These are phyloP conservation scores for Phyllostomus discolor DNA, from an alignment of 2,113 vertebrate species.

Conservation along the genomic window DNA sequence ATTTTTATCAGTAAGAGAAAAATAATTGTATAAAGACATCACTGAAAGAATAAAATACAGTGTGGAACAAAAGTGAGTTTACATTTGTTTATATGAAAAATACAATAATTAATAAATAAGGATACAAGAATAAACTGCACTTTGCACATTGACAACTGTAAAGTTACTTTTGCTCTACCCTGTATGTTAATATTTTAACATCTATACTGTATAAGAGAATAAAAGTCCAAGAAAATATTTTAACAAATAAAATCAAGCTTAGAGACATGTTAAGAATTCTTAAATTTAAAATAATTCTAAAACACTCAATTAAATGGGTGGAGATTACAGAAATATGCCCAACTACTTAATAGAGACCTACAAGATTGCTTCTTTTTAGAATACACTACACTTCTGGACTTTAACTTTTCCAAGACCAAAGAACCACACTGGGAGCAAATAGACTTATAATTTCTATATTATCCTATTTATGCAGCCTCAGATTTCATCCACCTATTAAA, in stretches of 20 bases:
- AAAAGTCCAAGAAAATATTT: not conserved
- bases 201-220: not conserved
- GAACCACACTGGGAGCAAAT: not conserved
- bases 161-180: not conserved
- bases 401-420: constrained; percentile 26
- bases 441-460: not conserved
- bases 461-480: constrained; percentile 3
- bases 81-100: not conserved
- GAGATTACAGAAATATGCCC: not conserved
- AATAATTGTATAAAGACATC: not conserved
- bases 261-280: not conserved
- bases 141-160: not conserved
- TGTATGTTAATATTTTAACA: not conserved
- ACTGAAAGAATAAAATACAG: not conserved
- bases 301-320: not conserved
- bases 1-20: not conserved
- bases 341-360: not conserved
- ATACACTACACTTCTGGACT: not conserved
- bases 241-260: not conserved
- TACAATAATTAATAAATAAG: not conserved
- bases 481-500: constrained; percentile 15
- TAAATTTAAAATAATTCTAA: constrained; percentile 35
- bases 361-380: not conserved
- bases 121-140: not conserved
- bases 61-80: not conserved